phyloP scores from a whole-genome alignment of 2,888 invertebrate species.

The Charanyca ferruginea region DNA sequence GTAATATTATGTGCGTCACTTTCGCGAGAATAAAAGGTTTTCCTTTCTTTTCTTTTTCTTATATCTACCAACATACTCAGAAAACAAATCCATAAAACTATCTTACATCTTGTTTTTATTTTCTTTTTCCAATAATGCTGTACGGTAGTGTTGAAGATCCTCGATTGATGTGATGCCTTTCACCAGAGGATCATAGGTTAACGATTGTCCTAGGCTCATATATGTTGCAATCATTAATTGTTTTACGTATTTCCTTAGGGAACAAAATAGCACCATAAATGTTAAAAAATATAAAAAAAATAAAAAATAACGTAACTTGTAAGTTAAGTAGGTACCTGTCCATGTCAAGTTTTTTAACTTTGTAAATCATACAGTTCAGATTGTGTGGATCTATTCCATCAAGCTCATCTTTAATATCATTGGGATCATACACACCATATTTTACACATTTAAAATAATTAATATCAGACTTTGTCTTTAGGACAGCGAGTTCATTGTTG shows the following conservation, averaged over 20 bases:
- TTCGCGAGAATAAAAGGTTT: no score
- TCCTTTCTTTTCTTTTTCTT: no score
- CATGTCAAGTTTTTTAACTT: constrained; percentile 76
- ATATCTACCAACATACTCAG: no score
- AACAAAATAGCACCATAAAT: neutral
- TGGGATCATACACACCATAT: constrained; percentile 63
- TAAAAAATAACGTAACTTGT: no score
- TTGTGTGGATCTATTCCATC: constrained; percentile 70
- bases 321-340: constrained; percentile 73
- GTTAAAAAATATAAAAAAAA: no score
- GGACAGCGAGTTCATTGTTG: constrained; percentile 72
- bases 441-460: constrained; percentile 69
- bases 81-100: neutral
- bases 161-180: constrained; percentile 16
- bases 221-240: constrained; percentile 38
- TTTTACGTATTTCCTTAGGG: constrained; percentile 35
- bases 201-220: constrained; percentile 15
- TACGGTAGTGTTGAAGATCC: constrained; percentile 13
- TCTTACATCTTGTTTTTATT: constrained; percentile 36
- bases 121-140: constrained; percentile 44
- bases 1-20: no score
- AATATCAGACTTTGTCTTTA: constrained; percentile 72
- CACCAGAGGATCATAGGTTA: constrained; percentile 23
- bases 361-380: constrained; percentile 73
- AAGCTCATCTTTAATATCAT: constrained; percentile 68